Evolutionary conservation across 2,797 vertebrate genomes (phyloP).

Genomic region (Brachyrhaphis roseni): DNA sequence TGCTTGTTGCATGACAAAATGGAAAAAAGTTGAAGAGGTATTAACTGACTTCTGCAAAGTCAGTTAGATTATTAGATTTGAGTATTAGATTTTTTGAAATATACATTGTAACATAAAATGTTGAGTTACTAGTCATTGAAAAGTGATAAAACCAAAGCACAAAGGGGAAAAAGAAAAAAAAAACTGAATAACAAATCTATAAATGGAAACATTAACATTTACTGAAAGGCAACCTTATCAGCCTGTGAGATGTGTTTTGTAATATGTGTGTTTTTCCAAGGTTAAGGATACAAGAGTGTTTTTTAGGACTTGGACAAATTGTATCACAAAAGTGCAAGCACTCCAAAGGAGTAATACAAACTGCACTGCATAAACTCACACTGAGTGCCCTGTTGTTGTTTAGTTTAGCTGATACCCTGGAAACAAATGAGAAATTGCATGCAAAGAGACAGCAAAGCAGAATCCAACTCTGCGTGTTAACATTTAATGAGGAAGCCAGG

Average conservation of each 20-base stretch:
- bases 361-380: background rate
- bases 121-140: background rate
- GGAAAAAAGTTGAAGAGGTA: background rate
- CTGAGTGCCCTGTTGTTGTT: constrained; percentile 1
- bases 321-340: background rate
- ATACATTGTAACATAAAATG: background rate
- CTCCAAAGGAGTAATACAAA: background rate
- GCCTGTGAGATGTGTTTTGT: background rate
- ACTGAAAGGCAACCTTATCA: background rate
- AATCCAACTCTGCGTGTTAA: constrained; percentile 1
- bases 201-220: background rate
- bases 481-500: constrained; percentile 34
- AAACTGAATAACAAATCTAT: background rate
- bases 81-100: background rate
- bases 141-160: background rate
- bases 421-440: constrained; percentile 5
- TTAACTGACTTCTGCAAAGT: background rate
- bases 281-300: background rate
- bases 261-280: background rate
- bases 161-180: background rate
- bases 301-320: background rate
- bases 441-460: constrained; percentile 1
- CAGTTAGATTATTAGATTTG: too few relatives aligned
- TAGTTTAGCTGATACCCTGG: background rate
- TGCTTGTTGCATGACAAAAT: background rate